These are phyloP conservation scores for Lathronympha strigana DNA, from an alignment of 2,888 invertebrate species.

Conservation along the genomic window DNA sequence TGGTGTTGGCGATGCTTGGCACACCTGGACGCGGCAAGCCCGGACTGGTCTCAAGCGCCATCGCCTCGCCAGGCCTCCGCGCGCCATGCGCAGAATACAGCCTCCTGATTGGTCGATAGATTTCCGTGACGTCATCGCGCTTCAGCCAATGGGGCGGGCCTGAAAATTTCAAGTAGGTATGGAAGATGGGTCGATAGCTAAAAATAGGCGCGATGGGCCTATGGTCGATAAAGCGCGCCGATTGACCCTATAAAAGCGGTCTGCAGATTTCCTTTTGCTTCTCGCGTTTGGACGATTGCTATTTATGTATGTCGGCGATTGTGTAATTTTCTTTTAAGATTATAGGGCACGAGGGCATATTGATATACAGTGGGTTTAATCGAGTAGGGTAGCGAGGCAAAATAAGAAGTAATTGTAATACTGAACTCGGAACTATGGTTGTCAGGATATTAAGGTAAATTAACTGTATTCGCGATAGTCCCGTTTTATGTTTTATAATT, in stretches of 20 bases:
- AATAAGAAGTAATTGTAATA: too few species aligned
- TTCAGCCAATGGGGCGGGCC: conserved; percentile 64
- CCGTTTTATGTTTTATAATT: too few species aligned
- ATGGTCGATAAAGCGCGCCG: conserved; percentile 40
- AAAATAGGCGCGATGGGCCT: conserved; percentile 69
- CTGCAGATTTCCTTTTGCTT: conserved; percentile 6
- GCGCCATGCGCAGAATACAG: conserved; percentile 67
- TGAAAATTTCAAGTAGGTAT: conserved; percentile 81
- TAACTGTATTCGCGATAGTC: too few species aligned
- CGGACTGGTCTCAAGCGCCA: conserved; percentile 69
- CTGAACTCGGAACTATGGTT: too few species aligned
- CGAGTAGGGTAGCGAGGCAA: too few species aligned
- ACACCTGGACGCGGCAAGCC: conserved; percentile 78
- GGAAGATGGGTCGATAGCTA: conserved; percentile 73
- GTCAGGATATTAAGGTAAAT: too few species aligned
- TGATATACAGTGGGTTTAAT: too few species aligned
- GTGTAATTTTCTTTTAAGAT: not conserved
- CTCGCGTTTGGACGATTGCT: not conserved
- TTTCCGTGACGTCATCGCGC: conserved; percentile 71
- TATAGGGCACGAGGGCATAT: too few species aligned
- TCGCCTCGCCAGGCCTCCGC: conserved; percentile 62
- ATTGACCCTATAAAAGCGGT: conserved; percentile 27
- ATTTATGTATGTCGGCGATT: not conserved
- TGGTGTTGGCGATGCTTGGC: conserved; percentile 70
- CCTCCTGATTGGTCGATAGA: conserved; percentile 66